These are phyloP conservation scores for Calcarius ornatus DNA, from an alignment of 2,113 vertebrate genomes.

Conservation along the genomic window DNA sequence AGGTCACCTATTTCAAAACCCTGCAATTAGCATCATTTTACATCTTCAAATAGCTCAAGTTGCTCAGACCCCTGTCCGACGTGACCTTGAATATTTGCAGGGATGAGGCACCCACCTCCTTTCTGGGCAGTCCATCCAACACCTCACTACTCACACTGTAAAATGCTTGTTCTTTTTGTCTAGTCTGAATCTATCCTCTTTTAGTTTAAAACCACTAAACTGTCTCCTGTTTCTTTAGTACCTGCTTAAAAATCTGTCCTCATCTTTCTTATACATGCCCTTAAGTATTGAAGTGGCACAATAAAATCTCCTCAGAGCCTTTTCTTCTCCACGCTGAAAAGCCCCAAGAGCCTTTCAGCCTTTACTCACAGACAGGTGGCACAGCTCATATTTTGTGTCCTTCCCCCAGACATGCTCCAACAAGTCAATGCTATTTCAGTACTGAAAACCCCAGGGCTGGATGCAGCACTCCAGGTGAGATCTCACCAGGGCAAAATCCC, in stretches of 20 bases:
- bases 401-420: fast-evolving
- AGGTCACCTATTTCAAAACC: neutral
- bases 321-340: neutral
- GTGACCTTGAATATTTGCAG: neutral
- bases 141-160: fast-evolving
- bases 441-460: neutral
- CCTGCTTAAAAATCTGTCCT: neutral
- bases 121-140: neutral
- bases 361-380: neutral
- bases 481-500: neutral
- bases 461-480: neutral
- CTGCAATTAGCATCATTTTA: neutral
- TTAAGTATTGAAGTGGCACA: neutral
- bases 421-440: neutral
- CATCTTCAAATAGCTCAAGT: neutral
- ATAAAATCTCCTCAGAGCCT: neutral
- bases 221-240: neutral
- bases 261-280: neutral
- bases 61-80: fast-evolving
- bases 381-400: fast-evolving
- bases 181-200: neutral
- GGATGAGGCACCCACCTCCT: neutral
- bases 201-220: neutral
- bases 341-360: neutral
- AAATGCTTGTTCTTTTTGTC: neutral